Evolutionary conservation across 1,140 invertebrate species (phyloP), one percentile per base, ranked within the genome.

Genomic region (Aphaenogaster rudis): DNA sequence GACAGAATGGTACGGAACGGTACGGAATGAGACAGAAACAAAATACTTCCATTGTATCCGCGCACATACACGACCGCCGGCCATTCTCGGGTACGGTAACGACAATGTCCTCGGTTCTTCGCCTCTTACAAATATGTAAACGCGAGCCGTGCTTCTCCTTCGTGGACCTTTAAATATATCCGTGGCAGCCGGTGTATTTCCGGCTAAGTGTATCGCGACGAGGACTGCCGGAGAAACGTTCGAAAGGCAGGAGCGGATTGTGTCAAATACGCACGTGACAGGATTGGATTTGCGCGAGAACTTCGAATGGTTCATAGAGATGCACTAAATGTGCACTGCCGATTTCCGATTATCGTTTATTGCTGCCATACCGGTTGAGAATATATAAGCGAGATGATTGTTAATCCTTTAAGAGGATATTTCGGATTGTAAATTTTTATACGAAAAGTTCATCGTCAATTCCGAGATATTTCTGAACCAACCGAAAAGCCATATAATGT

Each of bases 61-160:
- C 15, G 48, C 39, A 33, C 42, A 66, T 33, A 48, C 13, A 33
- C n/a, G 39, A 17, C 21, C 15, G 33, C 36, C 71, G 50, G 52
- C 15, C 21, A 42, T 63, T 63, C 57, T 28, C 57, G 17, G 33
- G 39, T 42, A 57, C 42, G 45, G 5, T 11, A 7, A 36, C n/a
- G 6, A 42, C 21, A 42, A 50, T 11, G 39, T 66, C 21, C 36
- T 80, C 63, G 28, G 15, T 71, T 42, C n/a, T 33, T 57, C 33
- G 39, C 13, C n/a, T 64, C 3, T n/a, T 85, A 48, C 57, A 59
- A 52, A 42, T 77, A 77, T 52, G 87, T 86, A 88, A 80, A 86
- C 67, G 86, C 76, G 52, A 28, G 79, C 33, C 52, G 79, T 21
- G n/a, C 67, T 52, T 61, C 63, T 80, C 59, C 67, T 6, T n/a